Evolutionary conservation across 2,888 invertebrate genomes (phyloP), one percentile per base, ranked within the genome.

Genomic region (Sarcophaga caerulescens): DNA sequence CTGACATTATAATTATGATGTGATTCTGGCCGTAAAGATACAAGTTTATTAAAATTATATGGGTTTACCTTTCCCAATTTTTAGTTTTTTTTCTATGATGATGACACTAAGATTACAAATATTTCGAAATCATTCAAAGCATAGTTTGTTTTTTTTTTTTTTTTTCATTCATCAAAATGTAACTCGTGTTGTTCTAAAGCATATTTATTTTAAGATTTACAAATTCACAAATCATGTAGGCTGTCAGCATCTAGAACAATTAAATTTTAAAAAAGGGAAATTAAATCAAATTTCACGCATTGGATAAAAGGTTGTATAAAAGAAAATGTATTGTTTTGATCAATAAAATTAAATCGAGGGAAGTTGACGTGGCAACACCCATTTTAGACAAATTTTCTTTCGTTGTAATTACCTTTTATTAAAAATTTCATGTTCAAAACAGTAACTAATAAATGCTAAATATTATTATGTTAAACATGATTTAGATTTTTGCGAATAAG

Each of bases 1-100:
- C 23, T 79, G 79, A 84, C 81, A 84, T 78, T 74, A 68, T 84
- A 81, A 81, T 84, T 78, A 84, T 62, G 60, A 83, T 69, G 59
- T 78, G 65, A 81, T 83, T 69, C 63, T 73, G 75, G 45, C 17
- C 19, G 52, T 68, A 65, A 57, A 63, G 19, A 68, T 19, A 77
- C 2, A 66, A 80, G 45, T 68, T 68, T 71, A 69, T 85, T 78
- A 65, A 83, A 83, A 76, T 75, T 76, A 83, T 81, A 63, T 74
- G 77, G 73, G 76, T 63, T 17, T 52, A 17, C 47, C 19, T 59
- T 78, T 69, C 10, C 5, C 5, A 14, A 14, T 52, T 52, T 52
- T 14, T 52, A 14, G 12, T 52, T 52, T 52, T 52, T 11, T 52
- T 4, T 17, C 1, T 1, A 52, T 14, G 52, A 52, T 77, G 73